These are phyloP conservation scores for Corvus cornix DNA, from an alignment of 2,113 vertebrate species.

Conservation along the genomic window DNA sequence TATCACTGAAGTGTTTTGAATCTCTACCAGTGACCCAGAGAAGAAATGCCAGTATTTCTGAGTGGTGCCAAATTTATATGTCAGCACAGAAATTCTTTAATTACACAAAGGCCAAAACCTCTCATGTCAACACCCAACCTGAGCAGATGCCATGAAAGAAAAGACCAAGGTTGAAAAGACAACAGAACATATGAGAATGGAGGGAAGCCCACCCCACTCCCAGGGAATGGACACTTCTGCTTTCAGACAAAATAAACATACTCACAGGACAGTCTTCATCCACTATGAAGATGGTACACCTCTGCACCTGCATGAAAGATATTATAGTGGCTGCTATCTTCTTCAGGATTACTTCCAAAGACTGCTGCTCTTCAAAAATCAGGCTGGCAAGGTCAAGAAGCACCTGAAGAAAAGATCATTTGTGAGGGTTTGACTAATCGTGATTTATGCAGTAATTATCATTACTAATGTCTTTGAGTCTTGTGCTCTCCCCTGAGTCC, in stretches of 20 bases:
- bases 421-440: background rate
- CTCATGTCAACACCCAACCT: background rate
- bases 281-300: conserved; percentile 92
- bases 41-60: background rate
- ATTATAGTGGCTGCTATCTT: conserved; percentile 95
- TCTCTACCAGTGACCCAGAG: background rate
- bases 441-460: background rate
- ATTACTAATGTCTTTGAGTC: background rate
- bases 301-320: conserved; percentile 96
- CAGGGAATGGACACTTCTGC: background rate
- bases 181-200: background rate
- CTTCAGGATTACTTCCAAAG: conserved; percentile 91
- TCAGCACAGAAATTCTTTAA: background rate
- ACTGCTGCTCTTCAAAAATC: conserved; percentile 97
- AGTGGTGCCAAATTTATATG: background rate
- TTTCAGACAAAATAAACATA: background rate
- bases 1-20: background rate
- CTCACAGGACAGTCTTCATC: conserved; percentile 89
- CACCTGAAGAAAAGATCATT: conserved; percentile 75
- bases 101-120: background rate
- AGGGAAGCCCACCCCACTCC: background rate
- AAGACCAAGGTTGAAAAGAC: background rate
- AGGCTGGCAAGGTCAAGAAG: conserved; percentile 93
- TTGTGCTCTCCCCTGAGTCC: background rate
- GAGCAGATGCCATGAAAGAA: background rate